Conservation (phyloP, 2,888 invertebrate genomes). For the Acronicta aceris region DNA sequence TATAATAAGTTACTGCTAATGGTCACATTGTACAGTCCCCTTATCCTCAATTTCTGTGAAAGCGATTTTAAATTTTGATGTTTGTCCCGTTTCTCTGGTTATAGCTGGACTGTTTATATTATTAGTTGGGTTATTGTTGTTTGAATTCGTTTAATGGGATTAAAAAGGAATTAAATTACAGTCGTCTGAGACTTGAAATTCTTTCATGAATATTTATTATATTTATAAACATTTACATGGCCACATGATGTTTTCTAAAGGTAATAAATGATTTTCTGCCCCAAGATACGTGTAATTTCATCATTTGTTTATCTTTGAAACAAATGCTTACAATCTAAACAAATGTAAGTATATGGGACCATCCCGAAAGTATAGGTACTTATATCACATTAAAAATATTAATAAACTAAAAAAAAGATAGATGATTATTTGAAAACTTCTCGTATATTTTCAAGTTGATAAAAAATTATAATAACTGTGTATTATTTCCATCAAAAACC, state of each 20-base stretch:
- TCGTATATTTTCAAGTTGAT: too few species aligned
- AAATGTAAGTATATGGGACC: too few species aligned
- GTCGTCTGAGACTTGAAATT: neutral
- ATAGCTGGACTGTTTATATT: slow-evolving; percentile 48
- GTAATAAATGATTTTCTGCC: too few species aligned
- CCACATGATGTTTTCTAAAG: too few species aligned
- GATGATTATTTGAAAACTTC: too few species aligned
- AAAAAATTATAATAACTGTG: neutral
- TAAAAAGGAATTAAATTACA: slow-evolving; percentile 6
- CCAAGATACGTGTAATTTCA: too few species aligned
- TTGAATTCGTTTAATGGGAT: slow-evolving; percentile 40
- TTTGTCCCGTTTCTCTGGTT: slow-evolving; percentile 58
- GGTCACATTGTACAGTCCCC: slow-evolving; percentile 72
- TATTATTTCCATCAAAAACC: slow-evolving; percentile 10
- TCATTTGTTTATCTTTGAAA: too few species aligned
- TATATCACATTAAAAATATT: too few species aligned
- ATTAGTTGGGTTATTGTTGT: slow-evolving; percentile 46
- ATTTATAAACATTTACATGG: too few species aligned
- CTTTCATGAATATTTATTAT: neutral
- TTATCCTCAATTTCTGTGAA: slow-evolving; percentile 70
- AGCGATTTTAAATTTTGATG: slow-evolving; percentile 74
- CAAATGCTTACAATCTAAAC: too few species aligned
- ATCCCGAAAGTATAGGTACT: too few species aligned
- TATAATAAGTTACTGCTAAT: slow-evolving; percentile 80
- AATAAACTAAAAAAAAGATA: too few species aligned